phyloP scores from a whole-genome alignment of 2,113 vertebrate species.

The Corapipo altera region DNA sequence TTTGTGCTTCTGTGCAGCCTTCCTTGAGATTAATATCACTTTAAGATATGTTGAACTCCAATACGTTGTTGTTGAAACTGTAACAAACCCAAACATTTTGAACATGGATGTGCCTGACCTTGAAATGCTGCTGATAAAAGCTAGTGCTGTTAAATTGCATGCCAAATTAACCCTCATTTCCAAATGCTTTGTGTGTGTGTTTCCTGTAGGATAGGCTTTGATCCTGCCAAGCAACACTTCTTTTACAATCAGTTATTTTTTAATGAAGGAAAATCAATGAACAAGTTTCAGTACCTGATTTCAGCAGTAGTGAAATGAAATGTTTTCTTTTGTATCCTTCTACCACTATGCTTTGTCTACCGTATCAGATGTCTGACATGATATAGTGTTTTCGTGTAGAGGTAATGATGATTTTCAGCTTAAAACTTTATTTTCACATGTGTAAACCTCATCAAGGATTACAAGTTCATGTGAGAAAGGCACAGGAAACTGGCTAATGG shows the following conservation, averaged over 20 bases:
- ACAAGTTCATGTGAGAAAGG: not conserved
- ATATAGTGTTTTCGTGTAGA: not conserved
- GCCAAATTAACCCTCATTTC: conserved; percentile 67
- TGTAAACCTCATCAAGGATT: not conserved
- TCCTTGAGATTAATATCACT: not conserved
- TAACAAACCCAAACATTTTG: conserved; percentile 16
- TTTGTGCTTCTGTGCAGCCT: not conserved
- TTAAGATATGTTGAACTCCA: not conserved
- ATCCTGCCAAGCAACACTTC: conserved; percentile 40
- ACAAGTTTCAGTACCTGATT: not conserved
- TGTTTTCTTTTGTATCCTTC: not conserved
- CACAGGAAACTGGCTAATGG: not conserved
- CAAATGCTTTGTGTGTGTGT: conserved; percentile 48
- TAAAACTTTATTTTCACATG: not conserved
- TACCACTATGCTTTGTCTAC: not conserved
- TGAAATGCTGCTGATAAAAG: conserved; percentile 80
- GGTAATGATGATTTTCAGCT: not conserved
- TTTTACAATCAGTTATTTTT: conserved; percentile 50
- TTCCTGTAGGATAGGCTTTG: conserved; percentile 59
- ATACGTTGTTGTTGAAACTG: not conserved
- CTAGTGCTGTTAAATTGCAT: conserved; percentile 78
- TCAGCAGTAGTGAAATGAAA: not conserved
- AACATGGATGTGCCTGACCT: conserved; percentile 70
- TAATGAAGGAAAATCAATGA: conserved; percentile 41
- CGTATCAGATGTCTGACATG: not conserved